These are phyloP conservation scores for Hoplostethus atlanticus DNA, from an alignment of 2,797 vertebrate species.

Conservation along the genomic window DNA sequence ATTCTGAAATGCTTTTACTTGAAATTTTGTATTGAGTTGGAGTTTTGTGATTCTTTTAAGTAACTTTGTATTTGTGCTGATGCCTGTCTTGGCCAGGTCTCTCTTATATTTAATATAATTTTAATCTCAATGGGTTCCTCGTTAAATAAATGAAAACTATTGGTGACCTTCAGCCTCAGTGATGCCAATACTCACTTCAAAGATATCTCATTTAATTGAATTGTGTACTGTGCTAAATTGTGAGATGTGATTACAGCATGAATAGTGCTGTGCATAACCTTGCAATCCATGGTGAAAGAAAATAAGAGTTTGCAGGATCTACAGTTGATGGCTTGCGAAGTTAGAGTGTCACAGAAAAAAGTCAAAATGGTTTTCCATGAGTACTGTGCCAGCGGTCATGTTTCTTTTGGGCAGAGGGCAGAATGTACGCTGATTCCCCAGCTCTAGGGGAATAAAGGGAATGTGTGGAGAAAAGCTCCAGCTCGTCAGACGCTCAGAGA, in stretches of 20 bases:
- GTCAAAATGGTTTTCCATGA: neutral
- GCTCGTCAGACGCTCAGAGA: conserved; percentile 77
- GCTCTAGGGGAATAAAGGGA: conserved; percentile 69
- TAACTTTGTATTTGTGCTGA: too few species aligned
- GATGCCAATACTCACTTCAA: conserved; percentile 27
- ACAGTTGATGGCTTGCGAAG: neutral
- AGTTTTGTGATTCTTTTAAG: too few species aligned
- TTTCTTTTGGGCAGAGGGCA: conserved; percentile 47
- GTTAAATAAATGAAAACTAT: neutral
- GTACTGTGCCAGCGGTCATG: conserved; percentile 41
- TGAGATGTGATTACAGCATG: neutral
- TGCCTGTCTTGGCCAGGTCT: too few species aligned
- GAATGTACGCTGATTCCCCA: conserved; percentile 69
- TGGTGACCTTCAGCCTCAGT: conserved; percentile 11
- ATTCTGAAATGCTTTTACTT: conserved; percentile 22
- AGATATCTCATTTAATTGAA: conserved; percentile 6
- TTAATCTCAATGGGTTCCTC: too few species aligned
- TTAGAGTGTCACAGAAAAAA: conserved; percentile 14
- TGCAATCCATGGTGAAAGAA: neutral
- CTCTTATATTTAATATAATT: too few species aligned
- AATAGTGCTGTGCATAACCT: neutral
- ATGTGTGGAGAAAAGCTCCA: conserved; percentile 73
- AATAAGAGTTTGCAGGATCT: conserved; percentile 8
- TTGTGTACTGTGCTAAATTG: neutral
- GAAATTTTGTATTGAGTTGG: conserved; percentile 6